Conservation (phyloP, 2,797 vertebrate genomes). For the Crax fasciolata region DNA sequence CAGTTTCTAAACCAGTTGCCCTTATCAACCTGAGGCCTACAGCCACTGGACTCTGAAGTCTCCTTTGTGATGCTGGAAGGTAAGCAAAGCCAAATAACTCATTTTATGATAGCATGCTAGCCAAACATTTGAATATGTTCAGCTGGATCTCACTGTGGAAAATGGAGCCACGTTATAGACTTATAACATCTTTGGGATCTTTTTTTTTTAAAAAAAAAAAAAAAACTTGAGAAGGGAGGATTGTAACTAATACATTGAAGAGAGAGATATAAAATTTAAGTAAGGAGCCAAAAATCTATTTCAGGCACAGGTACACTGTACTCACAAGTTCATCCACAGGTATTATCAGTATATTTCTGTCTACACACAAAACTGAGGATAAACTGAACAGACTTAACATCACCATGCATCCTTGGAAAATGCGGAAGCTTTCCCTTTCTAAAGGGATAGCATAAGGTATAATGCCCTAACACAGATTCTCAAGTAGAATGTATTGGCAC, state of each 20-base stretch:
- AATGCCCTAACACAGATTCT: neutral
- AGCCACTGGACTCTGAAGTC: neutral
- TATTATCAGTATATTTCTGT: neutral
- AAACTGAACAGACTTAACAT: neutral
- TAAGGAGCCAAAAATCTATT: neutral
- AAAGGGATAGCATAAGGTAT: neutral
- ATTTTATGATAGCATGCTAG: neutral
- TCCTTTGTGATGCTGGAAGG: neutral
- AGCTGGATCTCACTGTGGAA: neutral
- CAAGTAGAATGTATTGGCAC: slow-evolving; percentile 35
- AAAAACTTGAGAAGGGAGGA: neutral
- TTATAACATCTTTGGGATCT: neutral
- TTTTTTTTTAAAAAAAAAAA: too few species aligned
- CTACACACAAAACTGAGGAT: neutral
- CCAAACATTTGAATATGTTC: neutral
- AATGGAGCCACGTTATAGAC: neutral
- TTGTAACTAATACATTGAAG: neutral
- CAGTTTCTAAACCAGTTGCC: neutral
- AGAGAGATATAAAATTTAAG: neutral
- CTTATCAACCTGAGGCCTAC: neutral
- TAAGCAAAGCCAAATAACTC: neutral
- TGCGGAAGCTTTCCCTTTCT: neutral
- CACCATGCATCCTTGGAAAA: neutral
- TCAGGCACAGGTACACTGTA: neutral
- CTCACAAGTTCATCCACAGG: neutral